Percentiles rank a stretch among this genome's conserved stretches.
Conservation (phyloP, 92 coral and sea anemone species). For the Umimayanthus chanpuru region DNA sequence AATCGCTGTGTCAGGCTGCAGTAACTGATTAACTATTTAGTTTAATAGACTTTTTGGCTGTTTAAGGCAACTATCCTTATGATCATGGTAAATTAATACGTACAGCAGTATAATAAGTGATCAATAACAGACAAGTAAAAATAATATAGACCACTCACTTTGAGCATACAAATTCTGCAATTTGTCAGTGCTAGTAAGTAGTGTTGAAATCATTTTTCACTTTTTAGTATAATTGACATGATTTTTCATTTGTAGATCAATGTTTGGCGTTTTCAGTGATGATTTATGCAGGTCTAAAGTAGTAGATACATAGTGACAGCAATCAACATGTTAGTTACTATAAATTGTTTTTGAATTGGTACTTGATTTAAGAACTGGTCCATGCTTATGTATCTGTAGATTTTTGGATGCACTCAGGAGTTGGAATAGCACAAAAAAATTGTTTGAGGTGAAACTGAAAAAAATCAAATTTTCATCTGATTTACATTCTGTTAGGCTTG, state of each 20-base stretch:
- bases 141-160: neutral
- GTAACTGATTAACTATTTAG: neutral
- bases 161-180: neutral
- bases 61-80: neutral
- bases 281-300: neutral
- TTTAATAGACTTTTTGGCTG: neutral
- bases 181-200: too few relatives aligned
- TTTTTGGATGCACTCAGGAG: too few relatives aligned
- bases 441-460: neutral
- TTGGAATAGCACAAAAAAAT: too few relatives aligned
- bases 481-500: constrained; percentile 52
- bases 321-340: neutral
- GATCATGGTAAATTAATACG: neutral
- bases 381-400: too few relatives aligned
- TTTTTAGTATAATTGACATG: too few relatives aligned
- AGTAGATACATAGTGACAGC: neutral
- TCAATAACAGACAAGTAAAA: too few relatives aligned
- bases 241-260: too few relatives aligned
- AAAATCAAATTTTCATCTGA: neutral
- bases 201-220: neutral
- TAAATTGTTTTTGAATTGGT: neutral
- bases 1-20: neutral
- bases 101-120: too few relatives aligned
- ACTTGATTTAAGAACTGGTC: too few relatives aligned
- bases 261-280: neutral